phyloP scores from a whole-genome alignment of 1,140 invertebrate genomes.

The Pseudomyrmex flavicornis region DNA sequence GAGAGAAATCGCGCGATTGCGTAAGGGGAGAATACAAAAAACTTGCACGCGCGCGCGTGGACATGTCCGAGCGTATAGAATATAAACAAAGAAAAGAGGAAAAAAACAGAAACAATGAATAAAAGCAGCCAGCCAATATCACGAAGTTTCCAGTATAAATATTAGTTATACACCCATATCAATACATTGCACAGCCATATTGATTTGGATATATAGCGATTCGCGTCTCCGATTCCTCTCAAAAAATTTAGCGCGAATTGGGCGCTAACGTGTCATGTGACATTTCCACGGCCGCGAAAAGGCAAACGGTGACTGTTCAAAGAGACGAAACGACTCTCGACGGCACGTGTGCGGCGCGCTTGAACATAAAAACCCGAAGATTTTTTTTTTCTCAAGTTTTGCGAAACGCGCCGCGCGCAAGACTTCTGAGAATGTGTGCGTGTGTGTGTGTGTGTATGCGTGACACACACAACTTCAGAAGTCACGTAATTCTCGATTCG shows the following conservation, averaged over 20 bases:
- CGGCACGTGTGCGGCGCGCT: too few relatives aligned
- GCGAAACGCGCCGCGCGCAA: too few relatives aligned
- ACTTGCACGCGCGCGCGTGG: constrained; percentile 67
- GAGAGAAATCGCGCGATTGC: too few relatives aligned
- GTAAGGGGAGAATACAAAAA: not conserved
- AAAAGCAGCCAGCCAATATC: constrained; percentile 85
- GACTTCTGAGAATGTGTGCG: too few relatives aligned
- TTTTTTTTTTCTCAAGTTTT: too few relatives aligned
- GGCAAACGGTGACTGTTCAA: not conserved
- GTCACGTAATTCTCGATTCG: constrained; percentile 26
- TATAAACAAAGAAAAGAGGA: constrained; percentile 67
- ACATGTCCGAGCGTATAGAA: constrained; percentile 75
- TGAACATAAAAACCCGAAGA: too few relatives aligned
- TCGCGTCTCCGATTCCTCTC: constrained; percentile 79
- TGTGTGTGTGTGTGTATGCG: too few relatives aligned
- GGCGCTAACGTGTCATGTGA: constrained; percentile 8
- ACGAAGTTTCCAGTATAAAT: constrained; percentile 84
- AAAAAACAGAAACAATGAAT: constrained; percentile 79
- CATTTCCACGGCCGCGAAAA: not conserved
- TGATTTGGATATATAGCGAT: constrained; percentile 84
- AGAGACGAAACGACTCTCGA: too few relatives aligned
- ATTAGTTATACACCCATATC: constrained; percentile 82
- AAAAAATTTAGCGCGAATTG: constrained; percentile 75
- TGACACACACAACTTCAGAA: not conserved
- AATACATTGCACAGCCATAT: constrained; percentile 83